These are phyloP conservation scores for Zapus hudsonius DNA, from an alignment of 2,113 vertebrate species.

Conservation along the genomic window DNA sequence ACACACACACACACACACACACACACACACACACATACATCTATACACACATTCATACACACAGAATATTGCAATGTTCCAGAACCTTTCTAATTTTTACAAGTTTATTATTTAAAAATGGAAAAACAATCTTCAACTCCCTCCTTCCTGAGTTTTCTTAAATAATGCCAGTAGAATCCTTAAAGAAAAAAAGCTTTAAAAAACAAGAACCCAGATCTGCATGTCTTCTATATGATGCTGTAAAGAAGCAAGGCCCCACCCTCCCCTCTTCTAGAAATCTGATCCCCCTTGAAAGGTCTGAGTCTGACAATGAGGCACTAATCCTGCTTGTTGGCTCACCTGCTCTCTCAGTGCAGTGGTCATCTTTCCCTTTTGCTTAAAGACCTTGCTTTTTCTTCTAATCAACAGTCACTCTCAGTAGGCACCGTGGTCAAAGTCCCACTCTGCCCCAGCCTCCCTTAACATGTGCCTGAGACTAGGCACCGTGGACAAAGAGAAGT, in stretches of 20 bases:
- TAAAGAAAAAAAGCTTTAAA: too few relatives aligned
- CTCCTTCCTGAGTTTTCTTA: not conserved
- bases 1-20: too few relatives aligned
- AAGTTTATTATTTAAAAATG: not conserved
- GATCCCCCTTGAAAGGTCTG: not conserved
- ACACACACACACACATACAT: too few relatives aligned
- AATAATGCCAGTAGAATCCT: not conserved
- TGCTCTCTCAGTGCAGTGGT: not conserved
- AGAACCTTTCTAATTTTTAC: not conserved
- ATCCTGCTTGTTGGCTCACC: not conserved
- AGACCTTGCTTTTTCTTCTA: not conserved
- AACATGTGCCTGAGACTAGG: not conserved
- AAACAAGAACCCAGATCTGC: not conserved
- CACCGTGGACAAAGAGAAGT: accelerated
- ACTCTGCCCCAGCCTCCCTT: not conserved
- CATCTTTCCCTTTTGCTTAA: not conserved
- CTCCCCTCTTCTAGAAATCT: not conserved
- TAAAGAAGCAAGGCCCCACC: not conserved
- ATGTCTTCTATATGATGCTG: not conserved
- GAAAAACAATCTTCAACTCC: not conserved
- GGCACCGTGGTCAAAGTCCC: not conserved
- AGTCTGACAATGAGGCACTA: not conserved
- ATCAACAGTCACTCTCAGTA: not conserved
- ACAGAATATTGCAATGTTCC: too few relatives aligned
- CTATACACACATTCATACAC: too few relatives aligned